Evolutionary conservation across 1,140 invertebrate genomes (phyloP).

Genomic region (Drosophila elegans): DNA sequence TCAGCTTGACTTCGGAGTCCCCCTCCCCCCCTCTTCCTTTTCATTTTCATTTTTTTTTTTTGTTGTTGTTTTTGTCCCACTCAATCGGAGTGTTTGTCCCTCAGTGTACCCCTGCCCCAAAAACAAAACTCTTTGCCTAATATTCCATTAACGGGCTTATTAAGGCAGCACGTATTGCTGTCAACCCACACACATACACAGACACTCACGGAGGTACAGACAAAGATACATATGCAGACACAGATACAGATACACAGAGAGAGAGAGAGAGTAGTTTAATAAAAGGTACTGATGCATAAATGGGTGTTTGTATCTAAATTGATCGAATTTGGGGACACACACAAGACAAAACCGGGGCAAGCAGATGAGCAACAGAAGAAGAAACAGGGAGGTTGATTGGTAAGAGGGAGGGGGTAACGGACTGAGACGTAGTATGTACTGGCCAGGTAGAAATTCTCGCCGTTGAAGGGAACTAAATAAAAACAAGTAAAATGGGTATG

Average conservation of each 20-base stretch:
- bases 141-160: slow-evolving; percentile 83
- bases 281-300: slow-evolving; percentile 83
- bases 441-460: slow-evolving; percentile 76
- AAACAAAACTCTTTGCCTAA: slow-evolving; percentile 81
- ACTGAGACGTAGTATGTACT: slow-evolving; percentile 25
- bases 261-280: slow-evolving; percentile 70
- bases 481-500: slow-evolving; percentile 20
- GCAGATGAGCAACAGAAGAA: slow-evolving; percentile 31
- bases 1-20: slow-evolving; percentile 25
- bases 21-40: background rate
- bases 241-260: slow-evolving; percentile 7
- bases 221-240: slow-evolving; percentile 7
- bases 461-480: slow-evolving; percentile 38
- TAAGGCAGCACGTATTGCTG: slow-evolving; percentile 74
- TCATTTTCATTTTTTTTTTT: background rate
- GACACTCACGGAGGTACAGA: slow-evolving; percentile 15
- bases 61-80: slow-evolving; percentile 16
- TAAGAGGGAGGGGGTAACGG: background rate
- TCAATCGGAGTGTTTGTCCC: slow-evolving; percentile 39
- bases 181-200: slow-evolving; percentile 57
- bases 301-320: slow-evolving; percentile 84
- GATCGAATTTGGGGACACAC: slow-evolving; percentile 83
- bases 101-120: slow-evolving; percentile 48
- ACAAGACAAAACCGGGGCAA: slow-evolving; percentile 46
- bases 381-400: slow-evolving; percentile 1